Conservation (phyloP, 2,797 vertebrate genomes). For the Pantherophis alleghaniensis region DNA sequence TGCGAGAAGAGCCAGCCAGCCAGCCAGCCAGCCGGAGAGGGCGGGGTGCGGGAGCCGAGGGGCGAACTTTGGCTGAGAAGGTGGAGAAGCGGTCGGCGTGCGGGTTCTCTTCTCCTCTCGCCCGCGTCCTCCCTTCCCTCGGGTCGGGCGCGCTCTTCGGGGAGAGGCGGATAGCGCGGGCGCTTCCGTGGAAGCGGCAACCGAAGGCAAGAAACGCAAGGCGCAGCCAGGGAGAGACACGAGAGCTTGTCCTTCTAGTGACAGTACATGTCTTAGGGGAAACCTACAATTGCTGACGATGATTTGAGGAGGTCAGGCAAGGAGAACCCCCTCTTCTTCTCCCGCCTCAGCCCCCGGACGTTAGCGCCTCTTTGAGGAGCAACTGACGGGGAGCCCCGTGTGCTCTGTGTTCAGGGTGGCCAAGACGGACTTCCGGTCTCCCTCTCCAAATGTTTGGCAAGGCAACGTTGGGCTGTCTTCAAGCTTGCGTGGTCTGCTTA, state of each 20-base stretch:
- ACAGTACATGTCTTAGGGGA: slow-evolving; percentile 79
- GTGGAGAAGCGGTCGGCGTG: slow-evolving; percentile 35
- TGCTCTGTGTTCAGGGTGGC: not conserved
- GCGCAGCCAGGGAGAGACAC: slow-evolving; percentile 40
- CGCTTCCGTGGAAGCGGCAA: slow-evolving; percentile 54
- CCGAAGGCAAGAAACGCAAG: slow-evolving; percentile 21
- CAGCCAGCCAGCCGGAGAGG: slow-evolving; percentile 60
- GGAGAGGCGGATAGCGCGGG: slow-evolving; percentile 29
- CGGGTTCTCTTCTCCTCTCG: slow-evolving; percentile 15
- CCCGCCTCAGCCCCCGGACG: rapidly evolving
- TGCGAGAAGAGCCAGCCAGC: slow-evolving; percentile 58
- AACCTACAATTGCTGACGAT: slow-evolving; percentile 69
- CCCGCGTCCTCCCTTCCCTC: slow-evolving; percentile 39
- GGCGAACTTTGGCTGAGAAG: slow-evolving; percentile 63
- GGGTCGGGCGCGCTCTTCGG: slow-evolving; percentile 40
- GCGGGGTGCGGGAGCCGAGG: slow-evolving; percentile 55
- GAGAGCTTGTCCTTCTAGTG: slow-evolving; percentile 76
- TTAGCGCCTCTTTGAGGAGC: not conserved
- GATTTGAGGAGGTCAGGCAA: slow-evolving; percentile 26
- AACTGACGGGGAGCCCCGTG: not conserved
- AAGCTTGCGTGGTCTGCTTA: not conserved
- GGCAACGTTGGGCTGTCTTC: not conserved
- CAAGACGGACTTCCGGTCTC: not conserved
- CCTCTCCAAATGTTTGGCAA: not conserved
- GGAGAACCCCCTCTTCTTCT: not conserved